phyloP scores from a whole-genome alignment of 1,140 invertebrate species.

The Pachyrhynchus sulphureomaculatus region DNA sequence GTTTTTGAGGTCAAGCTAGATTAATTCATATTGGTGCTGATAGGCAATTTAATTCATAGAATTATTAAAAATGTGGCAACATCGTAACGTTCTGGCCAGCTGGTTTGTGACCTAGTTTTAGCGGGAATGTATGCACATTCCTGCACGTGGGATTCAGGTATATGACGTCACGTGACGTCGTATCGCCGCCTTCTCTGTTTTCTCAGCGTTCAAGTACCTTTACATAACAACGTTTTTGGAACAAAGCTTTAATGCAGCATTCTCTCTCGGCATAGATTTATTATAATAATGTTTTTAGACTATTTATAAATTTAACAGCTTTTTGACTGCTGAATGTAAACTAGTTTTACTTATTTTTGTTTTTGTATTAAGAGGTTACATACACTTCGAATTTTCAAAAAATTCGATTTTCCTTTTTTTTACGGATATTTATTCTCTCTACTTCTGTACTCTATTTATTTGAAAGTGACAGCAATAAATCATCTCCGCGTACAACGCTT shows the following conservation, averaged over 20 bases:
- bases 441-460: too few relatives aligned
- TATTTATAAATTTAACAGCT: too few relatives aligned
- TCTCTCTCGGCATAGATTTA: neutral
- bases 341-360: too few relatives aligned
- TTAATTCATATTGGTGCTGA: neutral
- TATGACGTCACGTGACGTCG: constrained; percentile 47
- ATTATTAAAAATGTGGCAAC: constrained; percentile 9
- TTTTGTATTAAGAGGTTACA: too few relatives aligned
- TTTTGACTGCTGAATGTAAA: too few relatives aligned
- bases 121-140: constrained; percentile 49
- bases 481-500: too few relatives aligned
- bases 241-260: constrained; percentile 1
- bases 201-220: constrained; percentile 14
- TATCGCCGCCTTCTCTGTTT: constrained; percentile 25
- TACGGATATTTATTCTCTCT: too few relatives aligned
- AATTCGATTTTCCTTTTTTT: too few relatives aligned
- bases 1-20: too few relatives aligned
- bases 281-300: neutral
- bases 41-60: neutral
- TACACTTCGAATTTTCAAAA: too few relatives aligned
- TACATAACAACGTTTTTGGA: constrained; percentile 14
- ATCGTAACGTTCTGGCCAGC: constrained; percentile 9
- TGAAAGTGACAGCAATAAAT: too few relatives aligned
- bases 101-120: constrained; percentile 48
- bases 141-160: constrained; percentile 52